Conservation (phyloP, 2,888 invertebrate genomes). For the Cylindroiulus punctatus region DNA sequence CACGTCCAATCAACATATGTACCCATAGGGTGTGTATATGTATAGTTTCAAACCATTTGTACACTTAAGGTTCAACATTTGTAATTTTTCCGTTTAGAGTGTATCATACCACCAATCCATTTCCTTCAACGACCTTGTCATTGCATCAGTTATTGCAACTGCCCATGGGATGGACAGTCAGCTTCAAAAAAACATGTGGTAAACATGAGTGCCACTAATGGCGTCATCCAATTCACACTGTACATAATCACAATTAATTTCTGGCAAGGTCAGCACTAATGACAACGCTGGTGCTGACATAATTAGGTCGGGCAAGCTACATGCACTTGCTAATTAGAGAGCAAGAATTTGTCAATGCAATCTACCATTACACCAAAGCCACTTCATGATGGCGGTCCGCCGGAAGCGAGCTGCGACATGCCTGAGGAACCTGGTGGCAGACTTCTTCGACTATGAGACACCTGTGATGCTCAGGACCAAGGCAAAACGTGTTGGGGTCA, state of each 20-base stretch:
- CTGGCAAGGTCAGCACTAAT: neutral
- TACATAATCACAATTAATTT: neutral
- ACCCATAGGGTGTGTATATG: too few relatives aligned
- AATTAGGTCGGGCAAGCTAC: neutral
- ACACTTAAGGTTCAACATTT: too few relatives aligned
- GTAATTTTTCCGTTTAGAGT: too few relatives aligned
- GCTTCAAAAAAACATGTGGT: neutral
- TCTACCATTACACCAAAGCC: neutral
- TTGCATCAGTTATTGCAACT: neutral
- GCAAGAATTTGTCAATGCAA: neutral
- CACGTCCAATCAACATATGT: too few relatives aligned
- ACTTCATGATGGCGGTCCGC: neutral
- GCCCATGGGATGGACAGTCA: neutral
- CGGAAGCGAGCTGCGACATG: neutral
- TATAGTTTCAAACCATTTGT: too few relatives aligned
- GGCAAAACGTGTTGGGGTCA: neutral
- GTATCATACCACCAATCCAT: too few relatives aligned
- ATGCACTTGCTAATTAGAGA: neutral
- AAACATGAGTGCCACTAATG: neutral
- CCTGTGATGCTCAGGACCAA: conserved; percentile 16
- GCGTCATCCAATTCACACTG: neutral
- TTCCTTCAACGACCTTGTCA: too few relatives aligned
- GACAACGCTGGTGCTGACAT: neutral
- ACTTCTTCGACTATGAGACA: conserved; percentile 6
- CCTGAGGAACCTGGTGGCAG: neutral